Base-by-base conservation (phyloP, 2,113 vertebrate species). In the Malurus elegans region DNA sequence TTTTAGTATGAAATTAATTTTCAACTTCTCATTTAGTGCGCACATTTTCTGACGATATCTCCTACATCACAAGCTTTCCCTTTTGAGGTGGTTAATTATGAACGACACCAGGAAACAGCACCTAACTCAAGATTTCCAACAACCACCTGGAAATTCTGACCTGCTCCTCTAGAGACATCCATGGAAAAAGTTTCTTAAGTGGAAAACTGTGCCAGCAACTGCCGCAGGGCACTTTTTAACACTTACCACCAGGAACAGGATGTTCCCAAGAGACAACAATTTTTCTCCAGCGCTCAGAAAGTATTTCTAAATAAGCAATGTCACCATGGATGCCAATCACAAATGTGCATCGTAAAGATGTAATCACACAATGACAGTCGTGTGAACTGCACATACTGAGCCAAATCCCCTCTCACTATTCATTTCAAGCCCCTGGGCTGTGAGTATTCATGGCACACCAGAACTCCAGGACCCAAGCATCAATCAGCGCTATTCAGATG, bases 271-370 rank as follows among this genome's bases (percentile, higher is more conserved):
- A 80, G 82, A 70, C 31, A 58, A 84, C 53, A 65, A 42, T 62
- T 92, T 94, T 83, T 38, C 75, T 70, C 75, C 4, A 2, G 29
- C 48, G 32, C 45, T 92, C 71, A 42, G 67, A 87, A 83, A 90
- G 45, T 4, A 51, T 60, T 92, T 94, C 60, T 92, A 86, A 94
- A 95, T 82, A 90, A 92, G 80, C 88, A 92, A 29, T 66, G 79
- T 86, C 94, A 94, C 67, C 60, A 54, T 15, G 38, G 90, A 90
- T 91, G 95, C 88, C 10, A 15, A 93, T 88, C 87, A 87, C 58
- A 86, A 90, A 86, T 57, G 60, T 79, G 79, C 62, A 93, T 54
- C 8, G 1, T 54, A 80, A 93, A 90, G 54, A 88, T 40, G 71
- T 51, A 79, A 90, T 90, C 90, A 91, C 62, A 70, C 62, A 95